Conservation (phyloP, 2,888 invertebrate species). For the Lycophotia porphyrea region DNA sequence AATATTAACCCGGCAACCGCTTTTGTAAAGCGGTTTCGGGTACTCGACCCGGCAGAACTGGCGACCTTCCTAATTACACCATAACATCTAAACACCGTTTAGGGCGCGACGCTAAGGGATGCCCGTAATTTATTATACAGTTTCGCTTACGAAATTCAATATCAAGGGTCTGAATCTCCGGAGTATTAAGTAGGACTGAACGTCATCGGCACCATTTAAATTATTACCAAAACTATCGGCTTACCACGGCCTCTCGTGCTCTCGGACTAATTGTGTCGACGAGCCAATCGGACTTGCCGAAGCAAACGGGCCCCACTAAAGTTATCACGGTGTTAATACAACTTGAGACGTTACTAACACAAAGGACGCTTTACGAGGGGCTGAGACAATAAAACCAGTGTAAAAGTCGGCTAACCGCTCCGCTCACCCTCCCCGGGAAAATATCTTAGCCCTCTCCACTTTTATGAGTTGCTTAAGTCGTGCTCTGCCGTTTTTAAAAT, state of each 20-base stretch:
- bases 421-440: constrained; percentile 77
- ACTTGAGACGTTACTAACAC: constrained; percentile 86
- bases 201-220: constrained; percentile 84
- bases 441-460: constrained; percentile 80
- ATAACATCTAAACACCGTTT: constrained; percentile 82
- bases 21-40: constrained; percentile 67
- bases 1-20: constrained; percentile 68
- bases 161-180: constrained; percentile 80
- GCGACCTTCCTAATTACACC: constrained; percentile 79
- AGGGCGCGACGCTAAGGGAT: constrained; percentile 76
- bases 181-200: constrained; percentile 79
- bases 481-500: constrained; percentile 82
- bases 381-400: constrained; percentile 87
- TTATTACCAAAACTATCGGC: constrained; percentile 85
- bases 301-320: constrained; percentile 75
- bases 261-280: constrained; percentile 80
- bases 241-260: constrained; percentile 77
- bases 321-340: constrained; percentile 87
- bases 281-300: constrained; percentile 73
- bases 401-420: constrained; percentile 87
- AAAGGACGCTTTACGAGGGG: constrained; percentile 85
- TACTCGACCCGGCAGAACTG: constrained; percentile 69
- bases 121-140: constrained; percentile 83
- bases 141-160: constrained; percentile 85
- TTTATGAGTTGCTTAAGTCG: constrained; percentile 84